Percentiles rank a stretch among this genome's conserved stretches.
Conservation (phyloP, 2,888 invertebrate genomes). For the Antheraea yamamai region DNA sequence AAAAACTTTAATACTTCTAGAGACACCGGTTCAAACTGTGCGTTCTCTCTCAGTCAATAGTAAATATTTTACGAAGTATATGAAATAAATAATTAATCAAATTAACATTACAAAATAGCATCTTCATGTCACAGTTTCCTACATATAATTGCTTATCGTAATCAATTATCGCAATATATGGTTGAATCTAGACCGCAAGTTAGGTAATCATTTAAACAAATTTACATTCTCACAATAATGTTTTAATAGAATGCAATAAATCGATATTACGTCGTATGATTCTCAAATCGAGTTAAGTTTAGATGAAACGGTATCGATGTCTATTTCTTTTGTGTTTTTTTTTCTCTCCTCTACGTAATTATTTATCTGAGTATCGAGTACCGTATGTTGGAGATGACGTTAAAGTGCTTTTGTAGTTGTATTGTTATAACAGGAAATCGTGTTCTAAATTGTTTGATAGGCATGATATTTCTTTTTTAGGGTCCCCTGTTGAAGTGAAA, state of each 20-base stretch:
- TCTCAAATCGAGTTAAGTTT: slow-evolving; percentile 3
- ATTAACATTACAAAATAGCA: background rate
- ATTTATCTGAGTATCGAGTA: slow-evolving; percentile 17
- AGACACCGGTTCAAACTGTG: background rate
- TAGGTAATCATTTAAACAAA: slow-evolving; percentile 43
- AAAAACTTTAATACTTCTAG: background rate
- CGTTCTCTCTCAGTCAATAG: background rate
- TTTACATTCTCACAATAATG: slow-evolving; percentile 44
- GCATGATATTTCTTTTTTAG: slow-evolving; percentile 21
- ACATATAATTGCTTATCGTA: slow-evolving; percentile 17
- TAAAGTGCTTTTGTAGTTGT: slow-evolving; percentile 3
- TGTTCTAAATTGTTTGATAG: slow-evolving; percentile 35
- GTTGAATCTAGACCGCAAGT: slow-evolving; percentile 36
- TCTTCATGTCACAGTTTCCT: slow-evolving; percentile 7
- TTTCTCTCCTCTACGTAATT: slow-evolving; percentile 30
- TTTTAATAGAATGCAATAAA: slow-evolving; percentile 36
- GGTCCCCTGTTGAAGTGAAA: background rate
- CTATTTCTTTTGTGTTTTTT: background rate
- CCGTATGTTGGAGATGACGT: slow-evolving; percentile 26
- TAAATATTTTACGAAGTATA: background rate
- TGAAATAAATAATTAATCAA: background rate
- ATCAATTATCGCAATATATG: slow-evolving; percentile 32
- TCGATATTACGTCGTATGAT: slow-evolving; percentile 33
- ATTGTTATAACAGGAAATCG: slow-evolving; percentile 38
- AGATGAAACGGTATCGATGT: background rate